phyloP scores from a whole-genome alignment of 2,888 invertebrate species.

The Rhorus exstirpatorius region DNA sequence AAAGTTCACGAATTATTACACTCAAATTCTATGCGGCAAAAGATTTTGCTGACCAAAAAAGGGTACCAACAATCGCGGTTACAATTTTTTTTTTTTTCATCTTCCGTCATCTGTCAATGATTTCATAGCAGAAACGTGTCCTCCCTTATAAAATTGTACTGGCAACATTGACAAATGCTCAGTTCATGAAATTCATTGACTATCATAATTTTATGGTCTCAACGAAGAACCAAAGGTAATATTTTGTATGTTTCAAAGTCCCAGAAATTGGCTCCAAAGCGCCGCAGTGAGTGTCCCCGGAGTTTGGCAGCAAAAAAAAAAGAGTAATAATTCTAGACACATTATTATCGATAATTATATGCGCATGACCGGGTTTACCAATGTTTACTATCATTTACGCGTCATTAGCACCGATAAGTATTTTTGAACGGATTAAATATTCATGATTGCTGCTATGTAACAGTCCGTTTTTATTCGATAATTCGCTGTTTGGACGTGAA shows the following conservation, averaged over 20 bases:
- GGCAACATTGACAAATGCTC: too few species aligned
- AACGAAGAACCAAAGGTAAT: not conserved
- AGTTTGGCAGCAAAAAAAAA: not conserved
- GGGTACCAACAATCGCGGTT: too few species aligned
- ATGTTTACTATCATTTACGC: conserved; percentile 27
- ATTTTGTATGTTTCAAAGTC: not conserved
- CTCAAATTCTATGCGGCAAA: too few species aligned
- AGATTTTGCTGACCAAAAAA: too few species aligned
- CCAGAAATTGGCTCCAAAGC: not conserved
- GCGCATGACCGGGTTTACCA: not conserved
- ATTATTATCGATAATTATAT: not conserved
- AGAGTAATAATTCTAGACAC: not conserved
- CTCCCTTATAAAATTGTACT: too few species aligned
- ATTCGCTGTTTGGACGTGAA: conserved; percentile 44
- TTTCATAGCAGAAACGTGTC: too few species aligned
- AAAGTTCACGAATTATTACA: too few species aligned
- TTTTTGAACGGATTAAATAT: conserved; percentile 57
- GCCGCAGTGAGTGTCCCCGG: not conserved
- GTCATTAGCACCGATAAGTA: conserved; percentile 58
- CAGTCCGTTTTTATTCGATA: conserved; percentile 1
- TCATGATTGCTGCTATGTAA: conserved; percentile 35
- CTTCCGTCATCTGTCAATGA: too few species aligned
- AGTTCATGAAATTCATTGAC: too few species aligned
- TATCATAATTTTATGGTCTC: not conserved
- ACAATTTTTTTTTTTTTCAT: too few species aligned